Base-by-base conservation (phyloP, 2,888 invertebrate species). In the Phalangium opilio region DNA sequence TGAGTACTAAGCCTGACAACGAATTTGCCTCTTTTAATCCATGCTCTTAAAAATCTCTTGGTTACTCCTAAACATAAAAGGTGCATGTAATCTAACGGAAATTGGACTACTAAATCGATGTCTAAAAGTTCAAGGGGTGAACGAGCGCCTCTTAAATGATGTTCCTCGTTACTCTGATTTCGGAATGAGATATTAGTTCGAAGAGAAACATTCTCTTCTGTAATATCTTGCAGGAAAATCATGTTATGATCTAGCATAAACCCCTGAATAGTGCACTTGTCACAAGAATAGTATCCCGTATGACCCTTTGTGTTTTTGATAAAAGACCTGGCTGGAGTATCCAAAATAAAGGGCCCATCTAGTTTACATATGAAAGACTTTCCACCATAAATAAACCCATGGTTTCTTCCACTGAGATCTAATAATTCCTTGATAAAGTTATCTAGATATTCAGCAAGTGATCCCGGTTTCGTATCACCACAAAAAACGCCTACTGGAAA, bases 21-120 rank as follows among this genome's bases (percentile, higher is more conserved):
- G 8, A 27, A 27, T 12, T 27, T 10, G 7, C 14, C 32, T n/a
- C 27, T 32, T 14, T 47, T 41, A 10, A 48, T 27, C 57, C 55
- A 58, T 10, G 49, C 20, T 11, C 15, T n/a, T 10, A 56, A 39
- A 15, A 56, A 36, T 47, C 55, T 55, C 40, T 47, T 47, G 42
- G 50, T 44, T 4, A 62, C 58, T 44, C 62, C 62, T 11, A 61
- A 43, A 42, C 59, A 61, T 3, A 59, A 56, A 7, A 59, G 51
- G 46, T 63, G 62, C 62, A 63, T 63, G 40, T 58, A 60, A 48
- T 63, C 62, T 8, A 61, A 36, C 8, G 59, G 57, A 52, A 63
- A 57, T 36, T 56, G 50, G 12, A 50, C 27, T n/a, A 60, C 51
- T 50, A 57, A 44, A 2, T 57, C 53, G 42, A 59, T 38, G 17